A percentile compares a stretch with the other conserved stretches of the same genome.
These are phyloP conservation scores for Cervus canadensis DNA, from an alignment of 2,113 vertebrate genomes.

Conservation along the genomic window DNA sequence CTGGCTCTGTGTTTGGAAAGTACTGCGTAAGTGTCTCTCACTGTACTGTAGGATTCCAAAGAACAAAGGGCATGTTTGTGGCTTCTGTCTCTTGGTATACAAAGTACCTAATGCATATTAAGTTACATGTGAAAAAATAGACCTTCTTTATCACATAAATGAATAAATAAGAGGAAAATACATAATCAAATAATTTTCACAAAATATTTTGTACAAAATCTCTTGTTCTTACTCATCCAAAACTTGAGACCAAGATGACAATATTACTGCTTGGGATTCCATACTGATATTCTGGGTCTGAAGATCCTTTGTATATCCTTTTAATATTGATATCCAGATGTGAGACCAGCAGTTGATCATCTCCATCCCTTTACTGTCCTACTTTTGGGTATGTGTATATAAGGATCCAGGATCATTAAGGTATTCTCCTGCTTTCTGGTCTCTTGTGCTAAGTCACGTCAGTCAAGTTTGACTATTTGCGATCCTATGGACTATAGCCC, in stretches of 20 bases:
- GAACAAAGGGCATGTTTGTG: background rate
- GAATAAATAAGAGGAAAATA: background rate
- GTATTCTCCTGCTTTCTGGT: background rate
- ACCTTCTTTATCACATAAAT: background rate
- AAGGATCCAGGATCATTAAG: background rate
- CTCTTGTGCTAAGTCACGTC: background rate
- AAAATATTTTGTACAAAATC: background rate
- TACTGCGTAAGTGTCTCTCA: background rate
- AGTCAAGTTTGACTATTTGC: background rate
- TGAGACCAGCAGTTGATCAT: background rate
- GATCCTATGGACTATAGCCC: background rate
- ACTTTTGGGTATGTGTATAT: background rate
- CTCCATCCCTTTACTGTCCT: background rate
- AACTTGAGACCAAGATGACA: background rate
- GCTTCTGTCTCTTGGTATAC: background rate
- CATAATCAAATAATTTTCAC: background rate
- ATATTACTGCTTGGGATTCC: background rate
- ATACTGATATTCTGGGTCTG: background rate
- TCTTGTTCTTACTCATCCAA: background rate
- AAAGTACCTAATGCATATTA: background rate
- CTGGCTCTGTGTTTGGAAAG: background rate
- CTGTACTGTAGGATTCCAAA: background rate
- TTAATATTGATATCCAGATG: background rate
- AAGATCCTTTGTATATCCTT: background rate
- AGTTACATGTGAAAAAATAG: background rate